Base-by-base conservation (phyloP, 2,888 invertebrate genomes). In the Agrochola macilenta region DNA sequence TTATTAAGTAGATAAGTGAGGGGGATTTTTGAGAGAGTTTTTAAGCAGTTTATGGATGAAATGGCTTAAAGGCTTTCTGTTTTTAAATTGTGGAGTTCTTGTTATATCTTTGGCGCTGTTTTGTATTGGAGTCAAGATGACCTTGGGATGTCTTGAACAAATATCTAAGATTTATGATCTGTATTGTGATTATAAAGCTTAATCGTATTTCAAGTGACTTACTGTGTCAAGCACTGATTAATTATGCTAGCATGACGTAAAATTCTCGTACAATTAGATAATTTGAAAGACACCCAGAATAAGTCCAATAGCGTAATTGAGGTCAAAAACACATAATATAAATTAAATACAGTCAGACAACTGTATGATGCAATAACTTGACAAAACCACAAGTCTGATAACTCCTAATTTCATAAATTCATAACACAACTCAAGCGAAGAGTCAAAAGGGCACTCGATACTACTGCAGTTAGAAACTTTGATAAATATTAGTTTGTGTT, bases 1-100 rank as follows among this genome's bases (percentile, higher is more conserved):
- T 81, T 89, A 89, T 87, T 88, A 88, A 89, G 82, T 79, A 86
- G 81, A 76, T 89, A 89, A 87, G 78, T 80, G 83, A 23, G 52
- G 78, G 68, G 74, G 74, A 73, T 81, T 84, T 88, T 85, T 75
- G 39, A 84, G 76, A 83, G 79, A 79, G 76, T 83, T 87, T 79
- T 85, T 78, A 78, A 85, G 83, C 65, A 79, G 73, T 72, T 84
- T 71, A 84, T 71, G 69, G 74, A 66, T 75, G 72, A 43, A 73
- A 58, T 12, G 61, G 61, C 70, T 84, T 76, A 69, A 57, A 54
- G 20, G 57, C 39, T 57, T 64, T 70, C 26, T 63, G 23, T 61
- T 65, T 79, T 74, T 60, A 60, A 74, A 74, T 73, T 83, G 5
- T 43, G 69, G n/a, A 52, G 57, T 58, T 46, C 49, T 54, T 69